Evolutionary conservation across 2,888 invertebrate genomes (phyloP).

Genomic region (Pachliopta kotzebuea): DNA sequence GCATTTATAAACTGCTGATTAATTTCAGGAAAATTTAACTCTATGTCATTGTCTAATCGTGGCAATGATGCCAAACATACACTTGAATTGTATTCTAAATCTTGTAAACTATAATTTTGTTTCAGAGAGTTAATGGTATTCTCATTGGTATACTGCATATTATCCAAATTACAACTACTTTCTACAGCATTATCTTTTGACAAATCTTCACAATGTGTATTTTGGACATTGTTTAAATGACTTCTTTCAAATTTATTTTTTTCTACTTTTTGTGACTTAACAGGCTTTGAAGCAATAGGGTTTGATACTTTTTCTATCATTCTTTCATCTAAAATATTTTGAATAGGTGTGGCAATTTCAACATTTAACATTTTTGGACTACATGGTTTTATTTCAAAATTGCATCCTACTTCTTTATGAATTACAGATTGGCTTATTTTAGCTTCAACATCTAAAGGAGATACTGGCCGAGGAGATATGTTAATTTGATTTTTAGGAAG

Average conservation of each 20-base stretch:
- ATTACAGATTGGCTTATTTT: conserved; percentile 79
- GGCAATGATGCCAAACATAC: conserved; percentile 70
- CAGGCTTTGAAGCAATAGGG: conserved; percentile 51
- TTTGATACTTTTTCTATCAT: conserved; percentile 71
- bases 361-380: conserved; percentile 76
- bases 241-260: conserved; percentile 39
- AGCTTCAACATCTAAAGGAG: conserved; percentile 75
- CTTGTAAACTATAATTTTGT: conserved; percentile 63
- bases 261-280: conserved; percentile 42
- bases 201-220: conserved; percentile 25
- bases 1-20: conserved; percentile 76
- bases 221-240: conserved; percentile 14
- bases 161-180: conserved; percentile 66
- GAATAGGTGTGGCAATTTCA: conserved; percentile 63
- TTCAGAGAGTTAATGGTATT: conserved; percentile 48
- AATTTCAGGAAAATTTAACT: conserved; percentile 73
- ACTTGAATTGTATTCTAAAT: conserved; percentile 68
- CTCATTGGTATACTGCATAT: conserved; percentile 51
- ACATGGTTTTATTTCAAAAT: conserved; percentile 77
- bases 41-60: conserved; percentile 71
- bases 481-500: conserved; percentile 40
- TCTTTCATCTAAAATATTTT: conserved; percentile 62
- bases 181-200: conserved; percentile 36
- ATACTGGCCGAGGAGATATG: conserved; percentile 56
- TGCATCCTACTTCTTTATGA: conserved; percentile 77